phyloP scores from a whole-genome alignment of 2,888 invertebrate species.

The Eumerus sabulonum region DNA sequence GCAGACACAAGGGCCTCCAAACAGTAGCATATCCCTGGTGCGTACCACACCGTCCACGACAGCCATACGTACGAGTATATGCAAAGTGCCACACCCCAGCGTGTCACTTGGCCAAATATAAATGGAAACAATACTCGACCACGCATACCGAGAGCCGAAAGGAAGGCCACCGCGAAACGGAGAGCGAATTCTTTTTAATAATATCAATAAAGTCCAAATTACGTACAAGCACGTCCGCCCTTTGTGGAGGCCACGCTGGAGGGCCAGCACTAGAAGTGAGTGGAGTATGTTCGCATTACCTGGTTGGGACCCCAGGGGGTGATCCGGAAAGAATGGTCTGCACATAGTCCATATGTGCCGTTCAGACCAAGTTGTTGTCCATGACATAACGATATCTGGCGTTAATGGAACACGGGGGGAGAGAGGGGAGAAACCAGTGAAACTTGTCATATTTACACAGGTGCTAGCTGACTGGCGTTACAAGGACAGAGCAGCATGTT shows the following conservation, averaged over 20 bases:
- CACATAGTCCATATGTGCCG: no score
- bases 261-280: neutral
- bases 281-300: conserved; percentile 16
- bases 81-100: conserved; percentile 39
- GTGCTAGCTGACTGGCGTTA: conserved; percentile 8
- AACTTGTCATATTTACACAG: conserved; percentile 30
- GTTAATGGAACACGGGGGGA: no score
- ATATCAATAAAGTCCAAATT: conserved; percentile 43
- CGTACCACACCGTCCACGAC: conserved; percentile 15
- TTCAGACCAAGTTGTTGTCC: no score
- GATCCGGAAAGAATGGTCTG: neutral
- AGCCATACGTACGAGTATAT: conserved; percentile 20
- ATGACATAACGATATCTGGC: no score
- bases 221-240: conserved; percentile 37
- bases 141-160: conserved; percentile 32
- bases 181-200: conserved; percentile 41
- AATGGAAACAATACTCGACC: conserved; percentile 13
- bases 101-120: conserved; percentile 24
- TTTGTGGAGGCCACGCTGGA: conserved; percentile 17
- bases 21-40: conserved; percentile 1
- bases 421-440: conserved; percentile 3
- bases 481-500: conserved; percentile 3
- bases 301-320: conserved; percentile 30
- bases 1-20: conserved; percentile 1
- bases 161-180: neutral